A percentile compares a stretch with the other conserved stretches of the same genome.
These are phyloP conservation scores for Agriopis marginaria DNA, from an alignment of 2,888 invertebrate species.

Conservation along the genomic window DNA sequence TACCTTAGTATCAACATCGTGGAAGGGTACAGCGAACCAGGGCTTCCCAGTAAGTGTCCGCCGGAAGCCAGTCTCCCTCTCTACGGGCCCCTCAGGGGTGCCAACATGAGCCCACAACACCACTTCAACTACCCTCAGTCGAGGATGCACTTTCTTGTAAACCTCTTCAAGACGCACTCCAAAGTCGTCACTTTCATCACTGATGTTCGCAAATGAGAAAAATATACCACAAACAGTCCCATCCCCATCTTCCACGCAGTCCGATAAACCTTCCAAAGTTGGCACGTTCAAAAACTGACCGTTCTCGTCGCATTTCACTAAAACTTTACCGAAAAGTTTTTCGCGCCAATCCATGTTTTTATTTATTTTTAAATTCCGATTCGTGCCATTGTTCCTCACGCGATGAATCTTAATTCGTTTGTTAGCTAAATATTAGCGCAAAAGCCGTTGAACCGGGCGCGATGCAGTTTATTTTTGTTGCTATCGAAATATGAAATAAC, in stretches of 20 bases:
- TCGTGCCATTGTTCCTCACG: conserved; percentile 17
- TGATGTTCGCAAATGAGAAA: conserved; percentile 90
- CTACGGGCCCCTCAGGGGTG: conserved; percentile 87
- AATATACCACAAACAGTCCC: conserved; percentile 88
- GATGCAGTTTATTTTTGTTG: conserved; percentile 40
- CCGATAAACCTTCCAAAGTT: conserved; percentile 77
- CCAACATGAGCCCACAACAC: conserved; percentile 89
- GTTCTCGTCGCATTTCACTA: conserved; percentile 83
- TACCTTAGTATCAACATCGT: conserved; percentile 90
- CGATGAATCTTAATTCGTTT: conserved; percentile 24
- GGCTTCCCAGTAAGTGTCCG: conserved; percentile 88
- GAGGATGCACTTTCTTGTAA: conserved; percentile 80
- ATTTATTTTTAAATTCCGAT: conserved; percentile 13
- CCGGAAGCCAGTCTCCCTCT: conserved; percentile 88
- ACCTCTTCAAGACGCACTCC: conserved; percentile 88
- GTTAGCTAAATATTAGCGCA: conserved; percentile 20
- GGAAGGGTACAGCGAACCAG: conserved; percentile 90
- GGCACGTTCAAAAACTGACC: conserved; percentile 78
- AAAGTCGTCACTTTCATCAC: conserved; percentile 89
- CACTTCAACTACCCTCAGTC: conserved; percentile 89
- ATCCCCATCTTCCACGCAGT: conserved; percentile 80
- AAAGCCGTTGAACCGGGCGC: conserved; percentile 31
- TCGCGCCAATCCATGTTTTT: conserved; percentile 86
- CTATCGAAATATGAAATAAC: conserved; percentile 1
- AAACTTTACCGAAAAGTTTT: conserved; percentile 86